These are phyloP conservation scores for Lagria hirta DNA, from an alignment of 2,888 invertebrate species.

Conservation along the genomic window DNA sequence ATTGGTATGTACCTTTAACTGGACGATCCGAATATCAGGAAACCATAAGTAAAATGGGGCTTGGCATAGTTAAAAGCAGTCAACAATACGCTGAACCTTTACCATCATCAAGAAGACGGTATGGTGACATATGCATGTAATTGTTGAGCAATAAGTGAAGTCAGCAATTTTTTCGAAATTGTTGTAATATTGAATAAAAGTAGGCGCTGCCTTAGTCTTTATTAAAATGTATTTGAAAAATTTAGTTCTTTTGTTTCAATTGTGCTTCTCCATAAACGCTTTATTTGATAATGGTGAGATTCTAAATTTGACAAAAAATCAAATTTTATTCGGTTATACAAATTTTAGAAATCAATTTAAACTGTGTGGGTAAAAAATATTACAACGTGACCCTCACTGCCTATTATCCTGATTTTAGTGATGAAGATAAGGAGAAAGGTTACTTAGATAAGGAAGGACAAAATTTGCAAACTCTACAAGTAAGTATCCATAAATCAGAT, in stretches of 20 bases:
- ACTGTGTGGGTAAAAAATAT: slow-evolving; percentile 52
- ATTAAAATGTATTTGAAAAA: slow-evolving; percentile 8
- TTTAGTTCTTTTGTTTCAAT: slow-evolving; percentile 2
- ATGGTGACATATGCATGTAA: slow-evolving; percentile 59
- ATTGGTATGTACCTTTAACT: slow-evolving; percentile 60
- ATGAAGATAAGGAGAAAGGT: slow-evolving; percentile 51
- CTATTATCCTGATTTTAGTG: slow-evolving; percentile 56
- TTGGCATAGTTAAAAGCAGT: slow-evolving; percentile 61
- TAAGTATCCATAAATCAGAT: slow-evolving; percentile 35
- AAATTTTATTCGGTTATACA: slow-evolving; percentile 1
- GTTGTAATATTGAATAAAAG: too few relatives aligned
- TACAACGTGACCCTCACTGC: slow-evolving; percentile 56
- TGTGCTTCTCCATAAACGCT: background rate
- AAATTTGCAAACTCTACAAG: slow-evolving; percentile 56
- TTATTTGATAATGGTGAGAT: slow-evolving; percentile 18
- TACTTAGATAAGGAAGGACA: slow-evolving; percentile 53
- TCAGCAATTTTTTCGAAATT: slow-evolving; percentile 7
- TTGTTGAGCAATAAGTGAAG: slow-evolving; percentile 8
- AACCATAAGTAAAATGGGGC: slow-evolving; percentile 61
- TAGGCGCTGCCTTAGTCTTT: background rate
- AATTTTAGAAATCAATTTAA: slow-evolving; percentile 45
- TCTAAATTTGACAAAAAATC: too few relatives aligned
- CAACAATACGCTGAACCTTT: slow-evolving; percentile 65
- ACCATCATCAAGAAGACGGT: slow-evolving; percentile 62
- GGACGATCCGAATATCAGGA: slow-evolving; percentile 66